Conservation (phyloP, 2,888 invertebrate species). For the Tricholauxania praeusta region DNA sequence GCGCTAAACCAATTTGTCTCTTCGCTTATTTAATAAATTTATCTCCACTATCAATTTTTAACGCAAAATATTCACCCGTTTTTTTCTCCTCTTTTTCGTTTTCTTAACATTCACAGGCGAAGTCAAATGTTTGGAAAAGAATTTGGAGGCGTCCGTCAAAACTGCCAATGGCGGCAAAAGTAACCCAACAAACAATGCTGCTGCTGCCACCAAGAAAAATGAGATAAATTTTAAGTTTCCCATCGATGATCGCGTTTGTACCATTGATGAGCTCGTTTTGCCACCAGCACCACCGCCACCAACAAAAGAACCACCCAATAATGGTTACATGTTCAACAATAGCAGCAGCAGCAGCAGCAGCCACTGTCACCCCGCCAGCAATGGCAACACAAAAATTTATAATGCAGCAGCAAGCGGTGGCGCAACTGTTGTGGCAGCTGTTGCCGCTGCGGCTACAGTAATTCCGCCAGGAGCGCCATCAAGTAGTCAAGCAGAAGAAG, state of each 20-base stretch:
- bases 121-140: conserved; percentile 66
- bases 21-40: neutral
- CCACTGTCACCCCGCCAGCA: conserved; percentile 47
- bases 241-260: conserved; percentile 68
- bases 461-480: conserved; percentile 62
- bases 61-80: neutral
- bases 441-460: conserved; percentile 59
- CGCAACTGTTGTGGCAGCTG: conserved; percentile 55
- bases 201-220: conserved; percentile 54
- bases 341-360: conserved; percentile 41
- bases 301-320: conserved; percentile 45
- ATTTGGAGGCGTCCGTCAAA: conserved; percentile 56
- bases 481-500: neutral
- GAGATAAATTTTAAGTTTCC: conserved; percentile 74
- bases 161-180: conserved; percentile 51
- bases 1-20: neutral
- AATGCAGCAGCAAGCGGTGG: conserved; percentile 49
- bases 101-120: conserved; percentile 55
- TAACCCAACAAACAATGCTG: conserved; percentile 53
- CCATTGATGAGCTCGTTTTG: conserved; percentile 65
- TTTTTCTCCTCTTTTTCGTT: neutral
- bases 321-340: conserved; percentile 17
- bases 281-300: conserved; percentile 63
- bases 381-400: conserved; percentile 48
- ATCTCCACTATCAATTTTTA: neutral